Evolutionary conservation across 2,888 invertebrate genomes (phyloP), one percentile per base, ranked within the genome.

Genomic region (Chrysopilus asiliformis): DNA sequence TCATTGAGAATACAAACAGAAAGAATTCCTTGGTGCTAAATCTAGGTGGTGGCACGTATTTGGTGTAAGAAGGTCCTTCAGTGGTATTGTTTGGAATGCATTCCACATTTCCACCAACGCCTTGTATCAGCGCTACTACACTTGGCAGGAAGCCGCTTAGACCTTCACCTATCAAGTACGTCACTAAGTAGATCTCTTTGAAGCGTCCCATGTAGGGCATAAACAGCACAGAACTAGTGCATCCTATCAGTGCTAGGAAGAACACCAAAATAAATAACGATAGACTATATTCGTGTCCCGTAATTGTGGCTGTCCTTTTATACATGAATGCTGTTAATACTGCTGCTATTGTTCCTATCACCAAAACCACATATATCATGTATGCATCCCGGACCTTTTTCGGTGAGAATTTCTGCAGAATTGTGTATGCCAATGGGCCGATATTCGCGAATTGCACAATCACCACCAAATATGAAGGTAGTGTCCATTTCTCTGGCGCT

Each of bases 401-500:
- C 28, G 65, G 58, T 4, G 53, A 43, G 25, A 63, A 49, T 32
- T 62, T 65, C 14, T 59, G 57, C 20, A 65, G 46, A 27, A 60
- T 41, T 15, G 60, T 73, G 58, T 79, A 83, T 3, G 68, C 39
- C 25, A 82, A 56, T 10, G 85, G 76, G 27, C 84, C 85, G 32
- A 81, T 58, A 60, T 84, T 83, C 30, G 79, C 81, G 19, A 79
- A 58, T 57, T 75, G 86, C 27, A 83, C 74, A 32, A 83, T 71
- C 45, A 84, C 68, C 13, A 76, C 73, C 64, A 87, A 72, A 53
- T 76, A 77, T 4, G 84, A 75, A 1, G 85, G 80, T 42, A 87
- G 70, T 50, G 65, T 69, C 85, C 86, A 87, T 53, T 71, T 70
- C 65, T 87, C 87, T 4, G 87, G 86, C 42, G 83, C 70, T 19